Percentiles rank a stretch among this genome's conserved stretches.
These are phyloP conservation scores for Tetragnatha montana DNA, from an alignment of 2,888 invertebrate species.

Conservation along the genomic window DNA sequence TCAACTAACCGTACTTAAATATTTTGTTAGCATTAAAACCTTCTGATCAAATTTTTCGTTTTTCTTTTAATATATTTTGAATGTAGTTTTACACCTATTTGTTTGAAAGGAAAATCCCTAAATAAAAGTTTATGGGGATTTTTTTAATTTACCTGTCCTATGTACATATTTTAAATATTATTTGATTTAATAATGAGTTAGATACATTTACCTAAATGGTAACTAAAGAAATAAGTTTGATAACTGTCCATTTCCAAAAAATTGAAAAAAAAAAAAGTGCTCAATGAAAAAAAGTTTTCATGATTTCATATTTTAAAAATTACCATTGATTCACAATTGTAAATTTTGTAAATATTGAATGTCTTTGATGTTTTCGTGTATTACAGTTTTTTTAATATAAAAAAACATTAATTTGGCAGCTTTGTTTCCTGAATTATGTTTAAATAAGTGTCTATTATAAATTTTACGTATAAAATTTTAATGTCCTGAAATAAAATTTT, in stretches of 20 bases:
- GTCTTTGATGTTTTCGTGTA: constrained; percentile 35
- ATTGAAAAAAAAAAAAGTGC: background rate
- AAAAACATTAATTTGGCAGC: constrained; percentile 39
- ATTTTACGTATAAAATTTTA: constrained; percentile 35
- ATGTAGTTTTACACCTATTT: too few species aligned
- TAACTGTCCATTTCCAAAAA: background rate
- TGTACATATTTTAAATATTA: too few species aligned
- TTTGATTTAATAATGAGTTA: background rate
- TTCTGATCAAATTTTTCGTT: too few species aligned
- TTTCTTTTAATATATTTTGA: too few species aligned
- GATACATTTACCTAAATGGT: background rate
- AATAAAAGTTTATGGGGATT: too few species aligned
- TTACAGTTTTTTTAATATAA: constrained; percentile 13
- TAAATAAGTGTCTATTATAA: constrained; percentile 18
- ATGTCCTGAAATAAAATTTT: constrained; percentile 32
- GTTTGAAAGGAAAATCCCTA: too few species aligned
- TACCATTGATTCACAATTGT: constrained; percentile 4
- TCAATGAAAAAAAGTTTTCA: background rate
- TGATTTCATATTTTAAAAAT: background rate
- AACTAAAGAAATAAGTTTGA: background rate
- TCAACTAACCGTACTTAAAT: too few species aligned
- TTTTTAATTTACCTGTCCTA: too few species aligned
- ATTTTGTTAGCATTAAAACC: too few species aligned
- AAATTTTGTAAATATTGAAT: constrained; percentile 51
- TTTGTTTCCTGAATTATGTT: constrained; percentile 18